phyloP scores from a whole-genome alignment of 2,113 vertebrate genomes.

The Alexandromys fortis region DNA sequence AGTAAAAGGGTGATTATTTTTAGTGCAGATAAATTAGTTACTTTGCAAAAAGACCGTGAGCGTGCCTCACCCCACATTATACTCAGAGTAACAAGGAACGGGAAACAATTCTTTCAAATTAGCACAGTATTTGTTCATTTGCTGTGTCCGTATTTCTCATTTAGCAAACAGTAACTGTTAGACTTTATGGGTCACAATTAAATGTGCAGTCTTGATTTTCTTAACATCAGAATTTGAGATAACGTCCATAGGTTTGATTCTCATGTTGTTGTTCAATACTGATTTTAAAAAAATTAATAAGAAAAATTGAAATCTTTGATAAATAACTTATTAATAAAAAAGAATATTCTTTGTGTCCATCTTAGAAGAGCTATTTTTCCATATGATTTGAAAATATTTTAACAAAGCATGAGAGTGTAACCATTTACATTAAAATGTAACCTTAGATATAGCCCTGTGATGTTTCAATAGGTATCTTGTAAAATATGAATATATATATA shows the following conservation, averaged over 20 bases:
- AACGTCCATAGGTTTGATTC: slow-evolving; percentile 80
- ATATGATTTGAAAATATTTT: slow-evolving; percentile 60
- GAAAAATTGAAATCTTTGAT: slow-evolving; percentile 5
- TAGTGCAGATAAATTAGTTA: slow-evolving; percentile 11
- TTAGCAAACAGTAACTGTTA: slow-evolving; percentile 18
- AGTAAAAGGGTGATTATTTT: neutral
- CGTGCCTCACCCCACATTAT: neutral
- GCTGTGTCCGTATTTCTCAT: slow-evolving; percentile 25
- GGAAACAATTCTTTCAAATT: neutral
- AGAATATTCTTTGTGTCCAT: slow-evolving; percentile 44
- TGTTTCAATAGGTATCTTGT: slow-evolving; percentile 40
- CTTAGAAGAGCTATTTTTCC: slow-evolving; percentile 56
- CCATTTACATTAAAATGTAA: slow-evolving; percentile 60
- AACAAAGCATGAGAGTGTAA: slow-evolving; percentile 62
- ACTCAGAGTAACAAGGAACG: neutral
- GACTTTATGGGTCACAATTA: slow-evolving; percentile 64
- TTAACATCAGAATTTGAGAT: slow-evolving; percentile 77
- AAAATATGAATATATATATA: slow-evolving; percentile 43
- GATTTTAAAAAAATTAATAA: slow-evolving; percentile 64
- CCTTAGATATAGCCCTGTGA: slow-evolving; percentile 53
- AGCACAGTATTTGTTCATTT: neutral
- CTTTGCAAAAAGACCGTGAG: neutral
- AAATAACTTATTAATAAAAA: slow-evolving; percentile 55
- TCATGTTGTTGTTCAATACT: slow-evolving; percentile 74
- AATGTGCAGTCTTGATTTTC: slow-evolving; percentile 67